Conservation (phyloP, 2,888 invertebrate species). For the Prosopocoilus inquinatus region DNA sequence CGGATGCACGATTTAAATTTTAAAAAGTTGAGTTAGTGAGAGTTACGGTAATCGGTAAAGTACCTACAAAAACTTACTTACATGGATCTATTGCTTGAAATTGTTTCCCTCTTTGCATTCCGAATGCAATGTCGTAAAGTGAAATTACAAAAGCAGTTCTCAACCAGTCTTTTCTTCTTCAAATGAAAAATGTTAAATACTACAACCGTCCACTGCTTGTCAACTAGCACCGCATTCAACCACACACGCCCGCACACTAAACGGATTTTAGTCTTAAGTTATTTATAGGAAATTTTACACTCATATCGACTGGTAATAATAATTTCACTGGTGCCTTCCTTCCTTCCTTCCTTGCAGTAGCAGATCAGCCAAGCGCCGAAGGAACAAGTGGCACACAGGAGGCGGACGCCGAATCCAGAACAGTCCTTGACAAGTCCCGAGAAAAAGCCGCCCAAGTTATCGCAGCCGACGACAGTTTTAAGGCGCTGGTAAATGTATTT, state of each 20-base stretch:
- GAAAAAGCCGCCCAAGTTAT: conserved; percentile 10
- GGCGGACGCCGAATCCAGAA: conserved; percentile 10
- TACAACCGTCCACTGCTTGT: too few species aligned
- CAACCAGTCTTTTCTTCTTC: too few species aligned
- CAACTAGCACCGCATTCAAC: too few species aligned
- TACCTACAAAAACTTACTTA: too few species aligned
- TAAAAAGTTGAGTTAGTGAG: too few species aligned
- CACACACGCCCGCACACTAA: background rate
- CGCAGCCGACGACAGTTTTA: conserved; percentile 26
- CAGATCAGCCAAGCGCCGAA: conserved; percentile 7
- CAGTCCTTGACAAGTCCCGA: conserved; percentile 9
- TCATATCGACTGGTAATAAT: background rate
- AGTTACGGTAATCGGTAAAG: too few species aligned
- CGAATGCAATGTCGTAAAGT: too few species aligned
- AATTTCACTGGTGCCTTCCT: background rate
- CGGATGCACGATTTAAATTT: too few species aligned
- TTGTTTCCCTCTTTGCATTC: too few species aligned
- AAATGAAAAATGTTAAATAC: too few species aligned
- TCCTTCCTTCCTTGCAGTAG: background rate
- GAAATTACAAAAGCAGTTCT: too few species aligned
- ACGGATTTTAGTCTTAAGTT: background rate
- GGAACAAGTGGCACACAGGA: conserved; percentile 5
- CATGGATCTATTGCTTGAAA: too few species aligned
- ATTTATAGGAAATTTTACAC: background rate
- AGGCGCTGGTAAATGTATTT: conserved; percentile 22